Evolutionary conservation across 2,113 vertebrate species (phyloP).

Genomic region (Actenoides hombroni): DNA sequence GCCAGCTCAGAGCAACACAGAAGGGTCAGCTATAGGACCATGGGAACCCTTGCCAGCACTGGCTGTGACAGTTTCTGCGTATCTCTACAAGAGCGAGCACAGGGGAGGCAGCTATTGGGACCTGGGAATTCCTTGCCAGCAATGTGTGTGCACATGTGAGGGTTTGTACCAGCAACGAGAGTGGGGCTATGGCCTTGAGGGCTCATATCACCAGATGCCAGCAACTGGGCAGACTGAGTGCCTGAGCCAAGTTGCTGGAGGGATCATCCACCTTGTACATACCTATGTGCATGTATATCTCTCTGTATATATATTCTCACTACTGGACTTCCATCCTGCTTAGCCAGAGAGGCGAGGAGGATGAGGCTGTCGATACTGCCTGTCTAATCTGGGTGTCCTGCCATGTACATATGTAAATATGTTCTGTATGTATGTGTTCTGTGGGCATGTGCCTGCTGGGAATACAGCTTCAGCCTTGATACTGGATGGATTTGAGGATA

Average conservation of each 20-base stretch:
- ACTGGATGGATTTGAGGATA: not conserved
- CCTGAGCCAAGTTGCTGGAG: not conserved
- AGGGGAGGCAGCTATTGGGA: not conserved
- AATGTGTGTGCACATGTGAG: fast-evolving
- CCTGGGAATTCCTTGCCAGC: not conserved
- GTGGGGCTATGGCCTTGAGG: fast-evolving
- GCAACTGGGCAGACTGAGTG: not conserved
- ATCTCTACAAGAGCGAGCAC: not conserved
- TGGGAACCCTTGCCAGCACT: not conserved
- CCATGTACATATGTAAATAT: fast-evolving
- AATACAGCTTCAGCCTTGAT: not conserved
- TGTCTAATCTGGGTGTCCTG: not conserved
- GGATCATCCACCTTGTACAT: not conserved
- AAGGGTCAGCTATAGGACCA: not conserved
- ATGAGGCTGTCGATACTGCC: fast-evolving
- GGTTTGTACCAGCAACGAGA: not conserved
- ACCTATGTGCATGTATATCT: not conserved
- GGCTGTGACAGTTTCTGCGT: not conserved
- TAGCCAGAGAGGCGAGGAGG: not conserved
- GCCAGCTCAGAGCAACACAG: not conserved
- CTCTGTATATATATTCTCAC: not conserved
- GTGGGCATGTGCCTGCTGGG: not conserved
- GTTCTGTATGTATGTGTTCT: not conserved
- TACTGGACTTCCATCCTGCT: not conserved
- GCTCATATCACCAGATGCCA: not conserved